Base-by-base conservation (phyloP, 2,113 vertebrate genomes). In the Vidua chalybeata region DNA sequence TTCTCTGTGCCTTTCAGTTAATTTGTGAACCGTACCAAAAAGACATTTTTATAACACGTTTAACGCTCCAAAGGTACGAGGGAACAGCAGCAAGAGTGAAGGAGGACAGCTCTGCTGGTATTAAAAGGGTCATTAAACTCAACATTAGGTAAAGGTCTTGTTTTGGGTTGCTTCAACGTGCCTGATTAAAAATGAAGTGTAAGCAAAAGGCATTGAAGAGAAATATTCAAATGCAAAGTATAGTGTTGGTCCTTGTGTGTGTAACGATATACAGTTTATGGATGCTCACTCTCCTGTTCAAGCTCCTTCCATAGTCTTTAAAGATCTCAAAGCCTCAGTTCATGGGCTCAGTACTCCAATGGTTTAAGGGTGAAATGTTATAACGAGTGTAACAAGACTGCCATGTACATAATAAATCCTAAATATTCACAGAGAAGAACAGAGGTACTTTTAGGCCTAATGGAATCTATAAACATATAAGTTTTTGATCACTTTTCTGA, bases 61-160 rank as follows among this genome's bases (percentile, higher is more conserved):
- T 97, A 98, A 97, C 63, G 96, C 97, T 97, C 94, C 97, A 87
- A 93, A 97, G 97, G 97, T 98, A 96, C 90, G 75, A 97, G 97
- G 94, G 87, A 94, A 94, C 49, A 94, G 97, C 91, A 97, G 97
- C 89, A 84, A 97, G 97, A 96, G 97, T 95, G 96, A 91, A 97
- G 97, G 90, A 95, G 90, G 97, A 97, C 97, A 81, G 76, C 92
- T 83, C 97, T 79, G 96, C 86, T 72, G 97, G 97, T 97, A 98
- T 99, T 99, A 99, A 98, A 98, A 84, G 98, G 98, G 97, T 98
- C 98, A 98, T 99, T 99, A 99, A 98, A 91, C 84, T 26, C 97
- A 88, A 94, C 97, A 98, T 98, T 98, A 97, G 97, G 96, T 94
- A 96, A 95, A 98, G 97, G 97, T 97, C 97, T 98, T 97, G 95